A percentile compares a stretch with the other conserved stretches of the same genome.
These are phyloP conservation scores for Lutjanus campechanus DNA, from an alignment of 2,797 vertebrate species.

Conservation along the genomic window DNA sequence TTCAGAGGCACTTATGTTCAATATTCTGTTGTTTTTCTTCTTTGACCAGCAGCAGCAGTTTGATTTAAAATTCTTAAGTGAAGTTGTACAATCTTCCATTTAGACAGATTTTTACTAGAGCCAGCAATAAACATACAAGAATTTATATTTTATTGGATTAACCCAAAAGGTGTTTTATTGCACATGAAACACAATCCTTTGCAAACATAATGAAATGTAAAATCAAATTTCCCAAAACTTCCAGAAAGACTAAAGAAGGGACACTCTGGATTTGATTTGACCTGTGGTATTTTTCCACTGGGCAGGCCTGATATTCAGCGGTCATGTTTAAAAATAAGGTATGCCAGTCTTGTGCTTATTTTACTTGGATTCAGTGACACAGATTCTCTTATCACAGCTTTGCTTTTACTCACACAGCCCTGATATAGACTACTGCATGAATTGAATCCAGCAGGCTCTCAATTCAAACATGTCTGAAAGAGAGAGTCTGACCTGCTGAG, in stretches of 20 bases:
- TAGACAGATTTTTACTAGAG: conserved; percentile 48
- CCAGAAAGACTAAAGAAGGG: conserved; percentile 46
- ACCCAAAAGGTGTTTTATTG: conserved; percentile 76
- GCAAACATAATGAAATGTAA: conserved; percentile 74
- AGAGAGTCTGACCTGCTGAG: conserved; percentile 58
- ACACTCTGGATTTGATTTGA: conserved; percentile 74
- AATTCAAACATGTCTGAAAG: conserved; percentile 48
- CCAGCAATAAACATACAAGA: conserved; percentile 59
- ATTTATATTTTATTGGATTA: conserved; percentile 73
- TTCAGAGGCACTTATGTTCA: neutral
- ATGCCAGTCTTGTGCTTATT: conserved; percentile 73
- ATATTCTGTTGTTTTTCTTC: neutral
- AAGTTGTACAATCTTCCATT: conserved; percentile 35
- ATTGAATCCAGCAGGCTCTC: conserved; percentile 69
- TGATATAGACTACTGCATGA: conserved; percentile 57
- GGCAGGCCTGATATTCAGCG: conserved; percentile 61
- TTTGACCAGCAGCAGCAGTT: conserved; percentile 18
- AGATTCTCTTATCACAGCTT: conserved; percentile 78
- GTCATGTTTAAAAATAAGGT: conserved; percentile 78
- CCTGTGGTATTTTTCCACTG: conserved; percentile 70
- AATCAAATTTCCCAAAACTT: conserved; percentile 65
- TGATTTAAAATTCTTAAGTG: conserved; percentile 28
- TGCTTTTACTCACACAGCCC: conserved; percentile 66
- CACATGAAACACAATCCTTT: conserved; percentile 75
- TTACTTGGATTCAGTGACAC: conserved; percentile 76